Evolutionary conservation across 1,140 invertebrate species (phyloP).

Genomic region (Drosophila setifemur): DNA sequence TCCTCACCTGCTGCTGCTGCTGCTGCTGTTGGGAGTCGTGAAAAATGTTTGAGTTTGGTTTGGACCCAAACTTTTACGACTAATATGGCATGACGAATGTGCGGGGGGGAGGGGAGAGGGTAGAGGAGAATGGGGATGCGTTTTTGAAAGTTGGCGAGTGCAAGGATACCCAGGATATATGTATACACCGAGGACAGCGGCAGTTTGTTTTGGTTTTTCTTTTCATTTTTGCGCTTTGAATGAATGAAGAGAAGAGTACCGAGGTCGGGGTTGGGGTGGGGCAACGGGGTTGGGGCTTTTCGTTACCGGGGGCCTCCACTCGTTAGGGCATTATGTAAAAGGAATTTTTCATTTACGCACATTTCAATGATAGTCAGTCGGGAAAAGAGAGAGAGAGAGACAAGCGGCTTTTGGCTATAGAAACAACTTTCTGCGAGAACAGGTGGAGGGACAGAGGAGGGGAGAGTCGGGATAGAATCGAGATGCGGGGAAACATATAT

Average conservation of each 20-base stretch:
- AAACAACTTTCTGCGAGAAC: constrained; percentile 19
- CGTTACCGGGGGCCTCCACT: constrained; percentile 1
- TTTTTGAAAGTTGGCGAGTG: constrained; percentile 23
- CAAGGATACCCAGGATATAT: constrained; percentile 11
- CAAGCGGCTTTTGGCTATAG: constrained; percentile 20
- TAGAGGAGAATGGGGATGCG: background rate
- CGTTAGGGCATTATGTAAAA: constrained; percentile 25
- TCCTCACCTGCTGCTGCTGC: background rate
- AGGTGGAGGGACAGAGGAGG: background rate
- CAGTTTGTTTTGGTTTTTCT: constrained; percentile 7
- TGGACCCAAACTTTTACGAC: constrained; percentile 18
- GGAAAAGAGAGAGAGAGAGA: too few relatives aligned
- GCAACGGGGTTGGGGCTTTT: background rate
- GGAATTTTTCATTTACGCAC: constrained; percentile 44
- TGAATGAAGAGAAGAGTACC: constrained; percentile 12
- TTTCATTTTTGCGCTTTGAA: constrained; percentile 29
- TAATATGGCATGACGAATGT: constrained; percentile 29
- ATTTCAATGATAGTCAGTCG: constrained; percentile 31
- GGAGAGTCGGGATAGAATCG: background rate
- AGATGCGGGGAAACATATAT: too few relatives aligned
- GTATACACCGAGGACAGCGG: background rate
- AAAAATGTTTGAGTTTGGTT: background rate
- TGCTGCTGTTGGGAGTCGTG: too few relatives aligned
- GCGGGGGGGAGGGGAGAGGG: background rate
- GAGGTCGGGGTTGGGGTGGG: too few relatives aligned